Percentiles rank a stretch among this genome's conserved stretches.
phyloP scores from a whole-genome alignment of 92 coral and sea anemone species.

The Nematostella vectensis region DNA sequence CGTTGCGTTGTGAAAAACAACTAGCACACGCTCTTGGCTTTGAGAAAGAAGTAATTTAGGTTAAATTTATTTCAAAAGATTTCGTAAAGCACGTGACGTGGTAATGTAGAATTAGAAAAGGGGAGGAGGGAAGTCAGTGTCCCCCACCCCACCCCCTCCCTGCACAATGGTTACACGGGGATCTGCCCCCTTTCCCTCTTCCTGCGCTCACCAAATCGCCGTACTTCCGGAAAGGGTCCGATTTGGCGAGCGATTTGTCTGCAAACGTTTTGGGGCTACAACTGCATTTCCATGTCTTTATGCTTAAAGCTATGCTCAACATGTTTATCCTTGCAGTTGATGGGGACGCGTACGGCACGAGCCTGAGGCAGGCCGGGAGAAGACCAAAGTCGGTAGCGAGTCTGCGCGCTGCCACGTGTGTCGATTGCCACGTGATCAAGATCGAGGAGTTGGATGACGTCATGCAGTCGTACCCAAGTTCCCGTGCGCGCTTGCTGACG shows the following conservation, averaged over 20 bases:
- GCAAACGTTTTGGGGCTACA: too few species aligned
- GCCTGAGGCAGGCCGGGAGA: constrained; percentile 37
- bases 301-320: too few species aligned
- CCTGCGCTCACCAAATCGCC: too few species aligned
- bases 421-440: constrained; percentile 87
- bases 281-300: too few species aligned
- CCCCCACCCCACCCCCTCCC: too few species aligned
- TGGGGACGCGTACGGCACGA: constrained; percentile 91
- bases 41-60: background rate
- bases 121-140: too few species aligned
- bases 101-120: too few species aligned
- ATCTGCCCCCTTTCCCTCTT: too few species aligned
- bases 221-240: too few species aligned
- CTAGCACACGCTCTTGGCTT: background rate
- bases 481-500: constrained; percentile 36
- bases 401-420: constrained; percentile 77
- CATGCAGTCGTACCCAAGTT: constrained; percentile 43
- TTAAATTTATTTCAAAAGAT: background rate
- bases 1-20: background rate
- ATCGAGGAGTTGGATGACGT: constrained; percentile 69
- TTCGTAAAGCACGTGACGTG: too few species aligned
- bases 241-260: too few species aligned
- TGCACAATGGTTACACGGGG: too few species aligned
- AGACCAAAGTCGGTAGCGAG: constrained; percentile 65
- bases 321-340: constrained; percentile 49